Evolutionary conservation across 2,888 invertebrate species (phyloP).

Genomic region (Pandemis corylana): DNA sequence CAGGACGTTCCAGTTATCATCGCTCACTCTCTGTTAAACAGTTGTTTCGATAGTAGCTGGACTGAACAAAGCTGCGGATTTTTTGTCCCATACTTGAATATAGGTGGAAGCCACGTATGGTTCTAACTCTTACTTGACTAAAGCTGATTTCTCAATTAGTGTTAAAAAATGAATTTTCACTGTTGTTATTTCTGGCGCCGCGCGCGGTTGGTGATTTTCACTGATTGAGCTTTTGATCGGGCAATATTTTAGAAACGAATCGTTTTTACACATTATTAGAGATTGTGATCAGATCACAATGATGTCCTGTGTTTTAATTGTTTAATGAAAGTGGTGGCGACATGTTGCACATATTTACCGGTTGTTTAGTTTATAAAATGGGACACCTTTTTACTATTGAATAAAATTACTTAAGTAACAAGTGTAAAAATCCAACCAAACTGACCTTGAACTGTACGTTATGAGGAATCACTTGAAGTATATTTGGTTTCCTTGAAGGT

Average conservation of each 20-base stretch:
- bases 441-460: too few relatives aligned
- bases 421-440: background rate
- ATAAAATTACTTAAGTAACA: too few relatives aligned
- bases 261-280: constrained; percentile 16
- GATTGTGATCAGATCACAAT: constrained; percentile 1
- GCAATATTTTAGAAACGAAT: constrained; percentile 23
- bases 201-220: constrained; percentile 1
- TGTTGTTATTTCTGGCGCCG: background rate
- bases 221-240: constrained; percentile 16
- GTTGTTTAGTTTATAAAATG: too few relatives aligned
- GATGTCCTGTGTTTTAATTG: background rate
- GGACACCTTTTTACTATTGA: too few relatives aligned
- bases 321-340: background rate
- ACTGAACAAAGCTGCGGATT: background rate
- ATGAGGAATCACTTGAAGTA: too few relatives aligned
- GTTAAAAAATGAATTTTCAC: constrained; percentile 9
- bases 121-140: background rate
- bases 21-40: background rate
- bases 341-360: background rate
- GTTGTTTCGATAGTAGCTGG: background rate
- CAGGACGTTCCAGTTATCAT: background rate
- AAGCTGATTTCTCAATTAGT: constrained; percentile 2
- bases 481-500: too few relatives aligned
- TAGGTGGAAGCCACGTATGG: background rate
- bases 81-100: constrained; percentile 1